Conservation (phyloP, 2,797 vertebrate species). For the Pseudocheirus occidentalis region DNA sequence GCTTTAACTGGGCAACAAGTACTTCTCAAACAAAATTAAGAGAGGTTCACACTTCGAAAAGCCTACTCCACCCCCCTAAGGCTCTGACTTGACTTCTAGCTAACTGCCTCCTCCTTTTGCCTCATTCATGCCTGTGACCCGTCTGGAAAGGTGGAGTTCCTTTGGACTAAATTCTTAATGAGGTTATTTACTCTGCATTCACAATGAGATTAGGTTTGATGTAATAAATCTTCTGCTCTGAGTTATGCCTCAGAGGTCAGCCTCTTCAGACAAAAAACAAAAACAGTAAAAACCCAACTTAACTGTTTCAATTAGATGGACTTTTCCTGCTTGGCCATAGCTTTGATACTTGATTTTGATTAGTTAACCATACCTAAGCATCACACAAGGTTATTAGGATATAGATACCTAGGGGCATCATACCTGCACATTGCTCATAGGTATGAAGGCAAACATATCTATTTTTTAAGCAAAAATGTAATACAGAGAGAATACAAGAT, state of each 20-base stretch:
- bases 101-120: background rate
- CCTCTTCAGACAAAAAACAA: background rate
- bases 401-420: background rate
- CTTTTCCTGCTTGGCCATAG: background rate
- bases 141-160: background rate
- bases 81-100: background rate
- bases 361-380: background rate
- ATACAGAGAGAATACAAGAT: background rate
- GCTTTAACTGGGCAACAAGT: background rate
- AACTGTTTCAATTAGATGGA: background rate
- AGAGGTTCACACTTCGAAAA: background rate
- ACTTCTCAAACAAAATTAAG: background rate
- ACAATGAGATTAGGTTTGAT: background rate
- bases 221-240: slow-evolving; percentile 23
- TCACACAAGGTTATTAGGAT: background rate
- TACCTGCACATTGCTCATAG: background rate
- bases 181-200: background rate
- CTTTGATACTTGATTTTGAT: background rate
- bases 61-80: background rate
- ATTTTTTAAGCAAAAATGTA: background rate
- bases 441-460: background rate
- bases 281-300: background rate
- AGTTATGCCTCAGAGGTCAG: background rate
- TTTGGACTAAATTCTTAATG: slow-evolving; percentile 24
- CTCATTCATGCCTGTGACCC: background rate